Percentiles rank a stretch among this genome's conserved stretches.
phyloP scores from a whole-genome alignment of 2,888 invertebrate genomes.

The Polydrusus cervinus region DNA sequence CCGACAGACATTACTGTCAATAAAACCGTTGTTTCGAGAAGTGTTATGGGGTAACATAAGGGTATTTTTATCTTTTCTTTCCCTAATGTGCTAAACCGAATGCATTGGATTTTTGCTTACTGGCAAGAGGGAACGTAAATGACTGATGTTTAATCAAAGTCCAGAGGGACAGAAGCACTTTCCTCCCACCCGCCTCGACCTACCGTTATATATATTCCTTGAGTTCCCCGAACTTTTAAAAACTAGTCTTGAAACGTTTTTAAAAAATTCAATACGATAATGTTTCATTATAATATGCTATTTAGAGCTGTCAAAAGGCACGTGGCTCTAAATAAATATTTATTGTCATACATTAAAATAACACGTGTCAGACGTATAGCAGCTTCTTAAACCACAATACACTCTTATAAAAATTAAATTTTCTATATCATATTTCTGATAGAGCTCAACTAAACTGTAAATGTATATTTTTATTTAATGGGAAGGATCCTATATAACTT shows the following conservation, averaged over 20 bases:
- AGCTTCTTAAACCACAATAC: neutral
- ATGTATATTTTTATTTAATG: neutral
- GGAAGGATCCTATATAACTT: too few relatives aligned
- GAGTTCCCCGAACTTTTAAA: too few relatives aligned
- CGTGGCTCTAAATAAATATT: conserved; percentile 20
- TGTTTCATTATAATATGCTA: conserved; percentile 1
- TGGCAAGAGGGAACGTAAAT: neutral
- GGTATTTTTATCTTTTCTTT: conserved; percentile 27
- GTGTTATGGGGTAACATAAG: conserved; percentile 37
- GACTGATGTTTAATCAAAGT: neutral
- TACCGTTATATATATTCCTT: too few relatives aligned
- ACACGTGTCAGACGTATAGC: neutral
- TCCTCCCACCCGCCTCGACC: too few relatives aligned
- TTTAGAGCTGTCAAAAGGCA: neutral
- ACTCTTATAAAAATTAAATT: conserved; percentile 15
- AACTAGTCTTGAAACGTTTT: too few relatives aligned
- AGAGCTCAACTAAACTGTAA: neutral
- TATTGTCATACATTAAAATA: conserved; percentile 18
- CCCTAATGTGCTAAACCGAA: conserved; percentile 18
- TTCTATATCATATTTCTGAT: neutral
- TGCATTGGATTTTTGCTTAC: conserved; percentile 28
- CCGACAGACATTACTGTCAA: conserved; percentile 37
- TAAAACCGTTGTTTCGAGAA: conserved; percentile 37
- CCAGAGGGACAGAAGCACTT: too few relatives aligned
- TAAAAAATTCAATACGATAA: too few relatives aligned